A percentile compares a stretch with the other conserved stretches of the same genome.
Evolutionary conservation across 2,888 invertebrate species (phyloP).

Genomic region (Anthophora plumipes): DNA sequence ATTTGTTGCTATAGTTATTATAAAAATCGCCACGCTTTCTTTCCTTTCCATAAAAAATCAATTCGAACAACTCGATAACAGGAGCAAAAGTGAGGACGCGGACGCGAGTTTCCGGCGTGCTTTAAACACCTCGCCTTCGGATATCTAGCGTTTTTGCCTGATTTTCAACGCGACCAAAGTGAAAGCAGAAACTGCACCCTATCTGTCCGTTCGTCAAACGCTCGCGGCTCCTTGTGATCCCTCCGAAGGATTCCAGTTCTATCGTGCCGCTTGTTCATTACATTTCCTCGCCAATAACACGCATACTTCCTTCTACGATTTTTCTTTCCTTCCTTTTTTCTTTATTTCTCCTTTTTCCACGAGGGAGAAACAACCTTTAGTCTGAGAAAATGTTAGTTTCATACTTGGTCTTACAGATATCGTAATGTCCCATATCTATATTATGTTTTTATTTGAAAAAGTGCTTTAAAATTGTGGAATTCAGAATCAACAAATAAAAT

Average conservation of each 20-base stretch:
- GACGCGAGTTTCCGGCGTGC: conserved; percentile 21
- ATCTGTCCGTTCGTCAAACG: conserved; percentile 50
- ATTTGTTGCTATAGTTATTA: too few species aligned
- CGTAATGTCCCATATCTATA: background rate
- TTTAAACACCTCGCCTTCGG: conserved; percentile 43
- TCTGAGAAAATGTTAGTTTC: background rate
- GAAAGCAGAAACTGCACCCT: conserved; percentile 51
- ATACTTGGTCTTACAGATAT: background rate
- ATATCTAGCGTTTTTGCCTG: conserved; percentile 27
- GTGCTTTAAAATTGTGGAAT: background rate
- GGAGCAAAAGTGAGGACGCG: conserved; percentile 17
- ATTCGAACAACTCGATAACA: conserved; percentile 4
- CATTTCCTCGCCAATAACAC: conserved; percentile 25
- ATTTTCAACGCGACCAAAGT: conserved; percentile 33
- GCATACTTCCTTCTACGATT: conserved; percentile 6
- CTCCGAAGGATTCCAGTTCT: conserved; percentile 26
- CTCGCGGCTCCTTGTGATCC: conserved; percentile 31
- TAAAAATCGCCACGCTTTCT: background rate
- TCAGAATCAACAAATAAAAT: background rate
- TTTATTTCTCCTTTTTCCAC: too few species aligned
- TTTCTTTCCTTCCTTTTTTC: background rate
- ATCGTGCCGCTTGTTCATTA: conserved; percentile 49
- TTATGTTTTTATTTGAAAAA: background rate
- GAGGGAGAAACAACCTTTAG: background rate
- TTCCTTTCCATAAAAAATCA: background rate